A percentile compares a stretch with the other conserved stretches of the same genome.
phyloP scores from a whole-genome alignment of 2,888 invertebrate species.

The Mamestra brassicae region DNA sequence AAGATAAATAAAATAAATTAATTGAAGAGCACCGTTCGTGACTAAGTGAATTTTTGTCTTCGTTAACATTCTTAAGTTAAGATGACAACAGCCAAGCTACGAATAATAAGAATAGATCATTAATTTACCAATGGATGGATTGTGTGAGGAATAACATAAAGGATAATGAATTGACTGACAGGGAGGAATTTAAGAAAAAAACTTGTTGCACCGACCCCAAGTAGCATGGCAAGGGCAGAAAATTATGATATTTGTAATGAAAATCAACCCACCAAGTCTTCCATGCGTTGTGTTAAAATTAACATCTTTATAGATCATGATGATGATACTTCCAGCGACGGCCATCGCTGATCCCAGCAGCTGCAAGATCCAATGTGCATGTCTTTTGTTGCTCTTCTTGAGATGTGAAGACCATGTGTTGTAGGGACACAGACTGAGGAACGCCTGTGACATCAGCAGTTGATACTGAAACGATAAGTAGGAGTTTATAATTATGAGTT shows the following conservation, averaged over 20 bases:
- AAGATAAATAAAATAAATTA: too few species aligned
- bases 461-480: conserved; percentile 72
- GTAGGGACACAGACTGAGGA: conserved; percentile 71
- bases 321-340: conserved; percentile 73
- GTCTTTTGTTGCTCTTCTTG: conserved; percentile 68
- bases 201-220: background rate
- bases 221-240: background rate
- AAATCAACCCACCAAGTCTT: conserved; percentile 66
- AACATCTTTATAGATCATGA: conserved; percentile 69
- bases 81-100: too few species aligned
- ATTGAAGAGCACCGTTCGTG: too few species aligned
- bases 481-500: background rate
- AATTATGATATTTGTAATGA: background rate
- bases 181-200: too few species aligned
- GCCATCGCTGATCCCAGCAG: conserved; percentile 73
- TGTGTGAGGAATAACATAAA: too few species aligned
- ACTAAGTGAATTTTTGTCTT: too few species aligned
- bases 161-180: too few species aligned
- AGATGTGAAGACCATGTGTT: conserved; percentile 75
- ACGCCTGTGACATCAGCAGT: conserved; percentile 77
- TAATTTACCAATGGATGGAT: too few species aligned
- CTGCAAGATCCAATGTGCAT: conserved; percentile 76
- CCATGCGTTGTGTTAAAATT: conserved; percentile 77
- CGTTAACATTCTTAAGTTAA: too few species aligned
- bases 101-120: too few species aligned